Base-by-base conservation (phyloP, 2,888 invertebrate genomes). In the Muscina levida region DNA sequence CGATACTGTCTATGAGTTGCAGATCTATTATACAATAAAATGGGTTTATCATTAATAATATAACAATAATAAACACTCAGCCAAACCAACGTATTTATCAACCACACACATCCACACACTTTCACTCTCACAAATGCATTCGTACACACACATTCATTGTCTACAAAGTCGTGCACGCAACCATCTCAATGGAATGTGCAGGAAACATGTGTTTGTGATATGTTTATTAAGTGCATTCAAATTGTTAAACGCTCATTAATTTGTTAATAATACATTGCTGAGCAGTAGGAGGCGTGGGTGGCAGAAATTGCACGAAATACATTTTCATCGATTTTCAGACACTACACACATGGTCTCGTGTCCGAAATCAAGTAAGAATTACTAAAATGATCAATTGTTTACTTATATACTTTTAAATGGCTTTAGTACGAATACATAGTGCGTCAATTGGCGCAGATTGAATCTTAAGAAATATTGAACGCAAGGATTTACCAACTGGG, bases 141-240 rank as follows among this genome's bases (percentile, higher is more conserved):
- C 19, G 31, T 6, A n/a, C n/a, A 39, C n/a, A 31, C 15, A 31
- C 42, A 22, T 39, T 15, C n/a, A n/a, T n/a, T n/a, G n/a, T n/a
- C n/a, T n/a, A n/a, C n/a, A n/a, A n/a, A n/a, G n/a, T n/a, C 17
- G 17, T 8, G 39, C 17, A 42, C 39, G 48, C 37, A 57, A 70
- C 53, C 51, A 59, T 75, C 46, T 68, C 72, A 71, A 66, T 59
- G 59, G 1, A 75, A 72, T 72, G 67, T 53, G 22, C 46, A 39
- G 72, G 62, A 62, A 72, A 75, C 79, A 79, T 75, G 72, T 74
- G 71, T 53, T 74, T 74, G 74, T 51, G 71, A 71, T 72, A 71
- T 72, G 51, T 79, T 75, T 71, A 75, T 79, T 74, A 74, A 79
- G 66, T 75, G 59, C 71, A 75, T 67, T 75, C 51, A 75, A 79